Evolutionary conservation across 2,888 invertebrate species (phyloP).

Genomic region (Cosmia trapezina): DNA sequence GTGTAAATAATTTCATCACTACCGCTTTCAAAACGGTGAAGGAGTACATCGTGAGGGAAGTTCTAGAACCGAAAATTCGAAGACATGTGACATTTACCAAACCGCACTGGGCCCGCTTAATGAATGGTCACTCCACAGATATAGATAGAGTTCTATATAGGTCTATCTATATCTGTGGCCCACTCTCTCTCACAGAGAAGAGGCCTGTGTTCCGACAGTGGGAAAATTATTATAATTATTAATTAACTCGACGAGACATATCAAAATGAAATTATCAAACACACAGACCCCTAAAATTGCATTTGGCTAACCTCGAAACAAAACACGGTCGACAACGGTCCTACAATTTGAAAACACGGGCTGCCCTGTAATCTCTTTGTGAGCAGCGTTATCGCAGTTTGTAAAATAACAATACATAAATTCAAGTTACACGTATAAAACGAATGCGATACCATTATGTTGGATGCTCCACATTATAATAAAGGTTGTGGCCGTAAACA

Average conservation of each 20-base stretch:
- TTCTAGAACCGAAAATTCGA: no score
- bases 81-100: no score
- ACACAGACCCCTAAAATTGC: slow-evolving; percentile 11
- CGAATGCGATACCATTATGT: slow-evolving; percentile 46
- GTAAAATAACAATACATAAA: slow-evolving; percentile 55
- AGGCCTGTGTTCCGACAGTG: no score
- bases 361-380: slow-evolving; percentile 52
- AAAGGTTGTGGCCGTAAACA: slow-evolving; percentile 53
- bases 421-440: slow-evolving; percentile 45
- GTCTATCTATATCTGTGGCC: no score
- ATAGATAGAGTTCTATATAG: no score
- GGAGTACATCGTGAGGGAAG: no score
- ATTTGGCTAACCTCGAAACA: slow-evolving; percentile 20
- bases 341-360: slow-evolving; percentile 25
- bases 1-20: no score
- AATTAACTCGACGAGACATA: slow-evolving; percentile 7
- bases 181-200: no score
- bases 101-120: no score
- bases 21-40: no score
- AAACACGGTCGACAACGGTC: slow-evolving; percentile 1
- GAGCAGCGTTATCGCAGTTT: slow-evolving; percentile 39
- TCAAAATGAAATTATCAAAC: slow-evolving; percentile 29
- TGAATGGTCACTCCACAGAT: no score
- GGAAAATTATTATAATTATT: no score
- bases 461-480: slow-evolving; percentile 54